These are phyloP conservation scores for Phalacrocorax pelagicus DNA, from an alignment of 2,113 vertebrate species.

Conservation along the genomic window DNA sequence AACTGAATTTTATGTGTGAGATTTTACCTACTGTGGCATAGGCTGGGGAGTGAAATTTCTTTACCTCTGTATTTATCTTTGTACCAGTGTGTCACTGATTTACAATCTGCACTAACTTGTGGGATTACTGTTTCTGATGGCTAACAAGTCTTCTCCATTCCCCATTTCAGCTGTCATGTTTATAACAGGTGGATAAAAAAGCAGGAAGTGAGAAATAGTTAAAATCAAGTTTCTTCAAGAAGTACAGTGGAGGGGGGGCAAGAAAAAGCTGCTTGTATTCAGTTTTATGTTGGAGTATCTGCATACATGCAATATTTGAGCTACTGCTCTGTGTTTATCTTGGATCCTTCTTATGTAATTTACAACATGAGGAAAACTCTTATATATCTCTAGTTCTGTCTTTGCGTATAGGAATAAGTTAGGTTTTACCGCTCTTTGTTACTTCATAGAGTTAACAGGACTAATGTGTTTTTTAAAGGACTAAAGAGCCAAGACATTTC, in stretches of 20 bases:
- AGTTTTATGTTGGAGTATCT: neutral
- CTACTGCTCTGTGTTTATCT: neutral
- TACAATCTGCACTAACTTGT: neutral
- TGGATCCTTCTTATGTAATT: neutral
- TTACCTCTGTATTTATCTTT: neutral
- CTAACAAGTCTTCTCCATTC: neutral
- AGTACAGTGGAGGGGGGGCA: fast-evolving
- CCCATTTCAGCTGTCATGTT: neutral
- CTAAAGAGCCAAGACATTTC: neutral
- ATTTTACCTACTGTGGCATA: neutral
- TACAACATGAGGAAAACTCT: neutral
- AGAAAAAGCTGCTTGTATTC: neutral
- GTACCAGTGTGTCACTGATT: neutral
- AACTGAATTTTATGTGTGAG: neutral
- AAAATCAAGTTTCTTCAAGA: neutral
- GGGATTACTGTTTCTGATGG: neutral
- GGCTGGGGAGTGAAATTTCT: neutral
- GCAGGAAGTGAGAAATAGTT: neutral
- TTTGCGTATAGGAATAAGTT: neutral
- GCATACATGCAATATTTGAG: neutral
- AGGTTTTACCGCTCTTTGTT: neutral
- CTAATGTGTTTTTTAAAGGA: neutral
- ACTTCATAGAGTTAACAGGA: neutral
- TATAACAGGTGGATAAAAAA: neutral
- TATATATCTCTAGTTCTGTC: neutral